Evolutionary conservation across 2,888 invertebrate species (phyloP).

Genomic region (Ditylenchus weischeri): DNA sequence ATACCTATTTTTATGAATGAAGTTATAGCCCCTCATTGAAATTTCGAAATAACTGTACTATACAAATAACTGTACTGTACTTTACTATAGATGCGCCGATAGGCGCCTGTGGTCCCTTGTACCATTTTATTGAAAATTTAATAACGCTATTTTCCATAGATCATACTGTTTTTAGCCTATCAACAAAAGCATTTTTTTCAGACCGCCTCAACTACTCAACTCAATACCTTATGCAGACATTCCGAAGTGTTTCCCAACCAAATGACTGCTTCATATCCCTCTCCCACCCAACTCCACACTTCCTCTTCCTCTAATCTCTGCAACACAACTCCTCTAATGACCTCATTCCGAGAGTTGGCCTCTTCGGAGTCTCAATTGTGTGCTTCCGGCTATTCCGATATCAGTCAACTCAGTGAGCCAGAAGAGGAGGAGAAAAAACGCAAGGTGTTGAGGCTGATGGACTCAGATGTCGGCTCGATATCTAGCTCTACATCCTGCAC

Average conservation of each 20-base stretch:
- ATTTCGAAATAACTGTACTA: no score
- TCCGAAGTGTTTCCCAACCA: slow-evolving; percentile 2
- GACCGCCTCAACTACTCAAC: slow-evolving; percentile 16
- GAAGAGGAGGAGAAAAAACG: neutral
- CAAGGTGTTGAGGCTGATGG: no score
- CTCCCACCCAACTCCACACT: slow-evolving; percentile 16
- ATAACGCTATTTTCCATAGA: no score
- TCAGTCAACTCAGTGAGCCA: slow-evolving; percentile 10
- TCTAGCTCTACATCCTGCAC: slow-evolving; percentile 7
- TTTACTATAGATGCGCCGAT: no score
- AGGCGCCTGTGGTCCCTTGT: no score
- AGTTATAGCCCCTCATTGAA: no score
- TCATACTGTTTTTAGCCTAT: no score
- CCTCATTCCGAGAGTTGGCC: slow-evolving; percentile 52
- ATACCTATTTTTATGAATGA: no score
- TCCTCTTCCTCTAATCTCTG: slow-evolving; percentile 1
- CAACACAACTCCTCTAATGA: slow-evolving; percentile 42
- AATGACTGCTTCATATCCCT: slow-evolving; percentile 31
- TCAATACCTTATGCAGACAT: slow-evolving; percentile 19
- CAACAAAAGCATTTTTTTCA: slow-evolving; percentile 14
- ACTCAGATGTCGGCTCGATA: neutral
- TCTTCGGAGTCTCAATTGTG: slow-evolving; percentile 37
- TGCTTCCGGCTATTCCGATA: slow-evolving; percentile 31
- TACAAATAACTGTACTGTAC: no score
- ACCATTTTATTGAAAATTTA: no score